phyloP scores from a whole-genome alignment of 2,113 vertebrate genomes.

The Phyllopteryx taeniolatus region DNA sequence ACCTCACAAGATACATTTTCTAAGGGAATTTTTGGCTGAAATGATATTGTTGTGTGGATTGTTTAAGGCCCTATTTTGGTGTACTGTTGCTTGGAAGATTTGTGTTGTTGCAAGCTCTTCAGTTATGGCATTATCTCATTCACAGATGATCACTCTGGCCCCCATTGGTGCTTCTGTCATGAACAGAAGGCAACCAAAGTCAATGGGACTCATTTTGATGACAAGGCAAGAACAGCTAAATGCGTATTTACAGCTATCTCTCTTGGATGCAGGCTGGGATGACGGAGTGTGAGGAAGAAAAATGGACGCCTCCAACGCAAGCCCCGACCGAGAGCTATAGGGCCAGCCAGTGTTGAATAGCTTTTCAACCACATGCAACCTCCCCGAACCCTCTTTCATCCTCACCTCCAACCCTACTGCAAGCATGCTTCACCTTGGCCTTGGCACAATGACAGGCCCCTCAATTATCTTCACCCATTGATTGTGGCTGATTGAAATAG shows the following conservation, averaged over 20 bases:
- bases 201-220: constrained; percentile 66
- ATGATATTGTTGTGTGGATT: not conserved
- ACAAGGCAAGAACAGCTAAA: constrained; percentile 62
- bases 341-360: constrained; percentile 48
- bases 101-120: constrained; percentile 7
- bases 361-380: constrained; percentile 40
- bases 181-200: constrained; percentile 60
- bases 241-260: constrained; percentile 50
- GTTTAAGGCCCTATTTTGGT: not conserved
- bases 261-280: constrained; percentile 36
- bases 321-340: constrained; percentile 34
- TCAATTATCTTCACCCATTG: constrained; percentile 68
- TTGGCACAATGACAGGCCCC: constrained; percentile 61
- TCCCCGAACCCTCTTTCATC: not conserved
- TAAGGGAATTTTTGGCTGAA: not conserved
- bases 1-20: not conserved
- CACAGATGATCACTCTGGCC: constrained; percentile 38
- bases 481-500: constrained; percentile 68
- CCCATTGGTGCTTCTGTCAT: constrained; percentile 47
- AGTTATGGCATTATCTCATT: constrained; percentile 41
- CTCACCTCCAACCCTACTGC: constrained; percentile 31
- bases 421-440: constrained; percentile 50
- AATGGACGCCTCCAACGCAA: constrained; percentile 41
- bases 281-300: constrained; percentile 46
- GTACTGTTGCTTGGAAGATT: constrained; percentile 13